Base-by-base conservation (phyloP, 1,140 invertebrate species). In the Drosophila fuyamai region DNA sequence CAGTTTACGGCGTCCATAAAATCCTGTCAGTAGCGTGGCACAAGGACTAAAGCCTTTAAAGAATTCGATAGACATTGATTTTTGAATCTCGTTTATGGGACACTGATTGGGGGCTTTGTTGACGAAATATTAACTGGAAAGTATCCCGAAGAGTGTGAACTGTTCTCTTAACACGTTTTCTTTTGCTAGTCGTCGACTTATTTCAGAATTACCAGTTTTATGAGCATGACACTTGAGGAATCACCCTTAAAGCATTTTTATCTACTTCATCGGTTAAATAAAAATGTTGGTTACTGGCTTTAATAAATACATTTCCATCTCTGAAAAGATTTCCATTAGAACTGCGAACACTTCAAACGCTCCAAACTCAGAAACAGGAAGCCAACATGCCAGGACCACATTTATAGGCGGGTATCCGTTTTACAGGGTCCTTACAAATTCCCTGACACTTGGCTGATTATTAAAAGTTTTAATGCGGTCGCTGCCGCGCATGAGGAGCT, bases 401-500 rank as follows among this genome's bases (percentile, higher is more conserved):
- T 36, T 56, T 43, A 59, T 44, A 23, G 29, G 8, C 36, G 10
- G 8, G 78, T 54, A 76, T 83, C 75, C 79, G 50, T 55, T 81
- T 53, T 61, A 43, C 16, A 46, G 57, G 60, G 59, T 51, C 63
- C 40, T 41, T n/a, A 60, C 13, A 43, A 43, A 68, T 38, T 18
- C 14, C 18, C 27, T 56, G 32, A 9, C 14, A 46, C 14, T 50
- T 14, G 32, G 23, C 41, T 61, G 57, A 18, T 65, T 78, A 82
- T 79, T 65, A 59, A 56, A 66, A 65, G 41, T 62, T 50, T 50
- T 32, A 55, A 55, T 29, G 27, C 44, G 8, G 29, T 44, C 44
- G 29, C 10, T 43, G 54, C 46, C 67, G 83, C 76, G 83, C 79
- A 63, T 83, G 79, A 88, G 36, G 27, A 53, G 50, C 60, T 88